phyloP scores from a whole-genome alignment of 2,113 vertebrate genomes.

The Bubo bubo region DNA sequence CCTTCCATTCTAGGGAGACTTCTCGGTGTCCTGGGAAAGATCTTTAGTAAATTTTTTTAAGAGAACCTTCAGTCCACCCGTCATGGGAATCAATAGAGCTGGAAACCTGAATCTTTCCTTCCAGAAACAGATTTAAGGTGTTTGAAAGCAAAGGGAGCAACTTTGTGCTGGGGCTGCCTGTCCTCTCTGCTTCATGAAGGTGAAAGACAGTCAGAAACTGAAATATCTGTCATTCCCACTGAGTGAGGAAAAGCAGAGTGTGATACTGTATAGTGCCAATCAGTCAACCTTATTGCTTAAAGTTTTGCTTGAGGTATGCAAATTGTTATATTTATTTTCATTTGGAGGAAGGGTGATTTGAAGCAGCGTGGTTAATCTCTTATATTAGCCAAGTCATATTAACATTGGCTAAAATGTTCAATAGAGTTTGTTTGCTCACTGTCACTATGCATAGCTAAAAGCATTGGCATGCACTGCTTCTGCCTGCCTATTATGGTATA shows the following conservation, averaged over 20 bases:
- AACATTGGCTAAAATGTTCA: not conserved
- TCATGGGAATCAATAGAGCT: not conserved
- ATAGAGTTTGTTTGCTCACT: conserved; percentile 12
- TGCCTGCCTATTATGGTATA: conserved; percentile 5
- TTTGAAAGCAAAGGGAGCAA: not conserved
- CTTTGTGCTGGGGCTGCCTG: not conserved
- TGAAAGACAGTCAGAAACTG: not conserved
- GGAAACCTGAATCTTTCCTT: not conserved
- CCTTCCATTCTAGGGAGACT: not conserved
- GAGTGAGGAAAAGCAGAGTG: not conserved
- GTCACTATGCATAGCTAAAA: not conserved
- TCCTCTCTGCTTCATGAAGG: not conserved
- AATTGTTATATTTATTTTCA: not conserved
- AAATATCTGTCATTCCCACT: not conserved
- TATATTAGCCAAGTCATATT: not conserved
- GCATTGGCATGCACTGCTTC: not conserved
- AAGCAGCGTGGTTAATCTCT: conserved; percentile 22
- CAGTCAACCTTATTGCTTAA: not conserved
- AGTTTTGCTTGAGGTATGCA: not conserved
- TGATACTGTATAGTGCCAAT: not conserved
- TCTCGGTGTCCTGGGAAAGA: not conserved
- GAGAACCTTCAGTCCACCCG: not conserved
- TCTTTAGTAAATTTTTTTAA: not conserved
- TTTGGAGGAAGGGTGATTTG: not conserved
- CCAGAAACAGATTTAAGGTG: not conserved